These are phyloP conservation scores for Phainopepla nitens DNA, from an alignment of 2,113 vertebrate species.

Conservation along the genomic window DNA sequence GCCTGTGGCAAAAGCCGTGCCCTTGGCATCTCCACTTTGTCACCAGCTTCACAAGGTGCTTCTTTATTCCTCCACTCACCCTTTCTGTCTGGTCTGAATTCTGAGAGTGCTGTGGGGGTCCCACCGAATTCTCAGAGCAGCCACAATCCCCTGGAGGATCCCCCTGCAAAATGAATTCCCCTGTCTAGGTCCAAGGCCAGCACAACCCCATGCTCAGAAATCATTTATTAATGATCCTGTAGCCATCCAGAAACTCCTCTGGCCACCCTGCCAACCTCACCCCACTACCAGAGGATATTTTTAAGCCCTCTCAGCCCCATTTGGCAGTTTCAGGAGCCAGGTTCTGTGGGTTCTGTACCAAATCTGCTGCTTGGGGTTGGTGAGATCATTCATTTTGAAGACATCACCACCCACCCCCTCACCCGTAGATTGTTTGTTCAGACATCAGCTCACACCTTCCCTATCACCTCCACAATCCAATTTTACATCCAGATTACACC, in stretches of 20 bases:
- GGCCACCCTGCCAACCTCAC: not conserved
- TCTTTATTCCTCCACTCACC: not conserved
- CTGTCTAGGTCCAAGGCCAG: not conserved
- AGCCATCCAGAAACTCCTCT: not conserved
- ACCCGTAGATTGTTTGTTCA: fast-evolving
- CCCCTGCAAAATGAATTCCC: not conserved
- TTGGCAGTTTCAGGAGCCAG: not conserved
- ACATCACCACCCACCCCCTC: fast-evolving
- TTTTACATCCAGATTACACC: fast-evolving
- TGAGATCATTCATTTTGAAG: fast-evolving
- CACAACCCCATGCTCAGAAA: not conserved
- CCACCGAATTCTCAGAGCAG: not conserved
- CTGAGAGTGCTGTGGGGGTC: no score
- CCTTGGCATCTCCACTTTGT: not conserved
- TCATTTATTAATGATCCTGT: not conserved
- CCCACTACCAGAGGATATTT: not conserved
- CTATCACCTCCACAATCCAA: not conserved
- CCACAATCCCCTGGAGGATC: not conserved
- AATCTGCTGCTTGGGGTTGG: not conserved
- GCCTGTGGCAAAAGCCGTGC: no score
- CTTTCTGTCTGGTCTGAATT: not conserved
- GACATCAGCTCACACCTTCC: not conserved
- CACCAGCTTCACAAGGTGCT: not conserved
- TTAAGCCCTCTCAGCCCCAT: not conserved
- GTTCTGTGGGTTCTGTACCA: not conserved